phyloP scores from a whole-genome alignment of 2,113 vertebrate species.

The Paratilapia polleni region DNA sequence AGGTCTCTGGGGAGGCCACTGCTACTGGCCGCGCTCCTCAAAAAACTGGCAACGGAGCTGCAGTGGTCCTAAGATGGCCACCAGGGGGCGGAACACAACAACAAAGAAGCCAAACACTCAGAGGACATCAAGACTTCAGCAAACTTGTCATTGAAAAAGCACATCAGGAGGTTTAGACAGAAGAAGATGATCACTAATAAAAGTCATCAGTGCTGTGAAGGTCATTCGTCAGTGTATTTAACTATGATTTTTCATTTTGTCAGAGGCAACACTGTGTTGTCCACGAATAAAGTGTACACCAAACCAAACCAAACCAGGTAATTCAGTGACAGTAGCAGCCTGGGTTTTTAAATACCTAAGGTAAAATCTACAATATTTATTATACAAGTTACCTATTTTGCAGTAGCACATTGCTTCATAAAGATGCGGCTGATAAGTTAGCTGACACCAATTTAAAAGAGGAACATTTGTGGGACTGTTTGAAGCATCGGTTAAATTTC shows the following conservation, averaged over 20 bases:
- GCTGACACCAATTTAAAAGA: neutral
- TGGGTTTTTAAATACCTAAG: too few relatives aligned
- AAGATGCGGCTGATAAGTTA: neutral
- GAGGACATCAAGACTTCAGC: neutral
- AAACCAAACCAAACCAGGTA: too few relatives aligned
- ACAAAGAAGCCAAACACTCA: slow-evolving; percentile 12
- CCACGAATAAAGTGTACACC: neutral
- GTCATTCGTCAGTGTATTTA: neutral
- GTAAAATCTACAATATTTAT: neutral
- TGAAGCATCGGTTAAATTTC: neutral
- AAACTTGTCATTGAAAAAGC: neutral
- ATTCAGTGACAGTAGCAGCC: too few relatives aligned
- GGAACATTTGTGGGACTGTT: neutral
- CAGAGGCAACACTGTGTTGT: neutral
- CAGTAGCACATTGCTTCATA: neutral
- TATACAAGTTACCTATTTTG: neutral
- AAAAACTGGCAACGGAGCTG: slow-evolving; percentile 75
- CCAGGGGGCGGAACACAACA: slow-evolving; percentile 55
- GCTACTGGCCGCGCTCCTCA: slow-evolving; percentile 64
- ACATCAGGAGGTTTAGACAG: neutral
- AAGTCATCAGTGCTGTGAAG: neutral
- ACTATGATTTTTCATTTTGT: neutral
- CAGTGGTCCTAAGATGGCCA: slow-evolving; percentile 72
- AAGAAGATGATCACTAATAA: neutral
- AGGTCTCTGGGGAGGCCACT: slow-evolving; percentile 68